Conservation (phyloP, 2,888 invertebrate genomes). For the Zygogramma bicolorata region DNA sequence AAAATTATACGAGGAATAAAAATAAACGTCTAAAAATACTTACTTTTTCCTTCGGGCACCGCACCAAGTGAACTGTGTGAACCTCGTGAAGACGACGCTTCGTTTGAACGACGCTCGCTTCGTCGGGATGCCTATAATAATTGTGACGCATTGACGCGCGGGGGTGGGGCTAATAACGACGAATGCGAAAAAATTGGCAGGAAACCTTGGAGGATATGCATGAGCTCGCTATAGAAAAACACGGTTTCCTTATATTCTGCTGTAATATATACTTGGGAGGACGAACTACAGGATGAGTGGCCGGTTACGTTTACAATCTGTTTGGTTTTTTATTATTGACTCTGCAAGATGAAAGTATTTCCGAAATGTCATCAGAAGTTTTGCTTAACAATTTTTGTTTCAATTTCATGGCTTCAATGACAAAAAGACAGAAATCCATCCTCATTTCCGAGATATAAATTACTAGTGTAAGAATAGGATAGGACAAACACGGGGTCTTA, state of each 20-base stretch:
- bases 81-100: conserved; percentile 13
- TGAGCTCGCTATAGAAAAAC: neutral
- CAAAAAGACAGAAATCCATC: too few species aligned
- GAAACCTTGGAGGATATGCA: neutral
- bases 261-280: too few species aligned
- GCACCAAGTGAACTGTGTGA: conserved; percentile 25
- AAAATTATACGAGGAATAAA: neutral
- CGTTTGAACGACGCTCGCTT: conserved; percentile 2
- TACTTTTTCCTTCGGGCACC: conserved; percentile 20
- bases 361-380: too few species aligned
- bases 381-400: too few species aligned
- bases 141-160: conserved; percentile 19
- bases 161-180: conserved; percentile 22
- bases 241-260: neutral
- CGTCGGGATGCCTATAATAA: conserved; percentile 20
- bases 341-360: too few species aligned
- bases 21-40: conserved; percentile 14
- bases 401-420: too few species aligned
- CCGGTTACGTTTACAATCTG: too few species aligned
- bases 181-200: conserved; percentile 1
- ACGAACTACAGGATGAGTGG: too few species aligned
- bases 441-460: too few species aligned
- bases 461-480: too few species aligned
- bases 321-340: too few species aligned
- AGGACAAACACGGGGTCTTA: too few species aligned